Evolutionary conservation across 1,140 invertebrate species (phyloP), one percentile per base, ranked within the genome.

Genomic region (Episyrphus balteatus): DNA sequence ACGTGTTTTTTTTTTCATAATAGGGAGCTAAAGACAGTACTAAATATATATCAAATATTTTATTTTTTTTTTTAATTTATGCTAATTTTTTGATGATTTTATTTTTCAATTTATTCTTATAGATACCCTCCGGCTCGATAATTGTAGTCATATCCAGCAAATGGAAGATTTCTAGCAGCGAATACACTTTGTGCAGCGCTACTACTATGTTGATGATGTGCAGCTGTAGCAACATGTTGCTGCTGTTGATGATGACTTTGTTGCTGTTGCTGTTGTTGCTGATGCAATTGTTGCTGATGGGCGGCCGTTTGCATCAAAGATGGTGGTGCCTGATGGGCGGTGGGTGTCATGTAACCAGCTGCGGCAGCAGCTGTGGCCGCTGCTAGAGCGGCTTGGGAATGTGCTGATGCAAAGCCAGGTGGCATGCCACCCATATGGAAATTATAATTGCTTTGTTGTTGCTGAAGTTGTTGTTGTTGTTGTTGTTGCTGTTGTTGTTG

Each of bases 231-330:
- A 0, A 57, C 50, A 55, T 57, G 50, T 61, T 59, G 37, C 59
- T 61, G 48, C 61, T 61, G 26, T 55, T 54, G 39, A 58, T 61
- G 34, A 40, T 61, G 44, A 38, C 53, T 42, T 33, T 53, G 54
- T 2, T 51, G 54, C n/a, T 52, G 55, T 12, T 55, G 55, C 13
- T 54, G 51, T 5, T 58, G 56, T 5, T 55, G 50, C 6, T 56
- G 46, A 0, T 59, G 53, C 1, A 51, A 51, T 0, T 56, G 56
- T 0, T 55, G 55, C 0, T 60, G 58, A 26, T 26, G 21, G 21
- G 21, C 21, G 21, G 21, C 21, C 58, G 59, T 56, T 61, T 57
- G 39, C 51, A 44, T 31, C 21, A 30, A 30, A n/a, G 21, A 26
- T 61, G 56, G 36, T 61, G 59, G 11, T 51, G 36, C 50, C 61